Base-by-base conservation (phyloP, 2,113 vertebrate genomes). In the Cyprinodon variegatus region DNA sequence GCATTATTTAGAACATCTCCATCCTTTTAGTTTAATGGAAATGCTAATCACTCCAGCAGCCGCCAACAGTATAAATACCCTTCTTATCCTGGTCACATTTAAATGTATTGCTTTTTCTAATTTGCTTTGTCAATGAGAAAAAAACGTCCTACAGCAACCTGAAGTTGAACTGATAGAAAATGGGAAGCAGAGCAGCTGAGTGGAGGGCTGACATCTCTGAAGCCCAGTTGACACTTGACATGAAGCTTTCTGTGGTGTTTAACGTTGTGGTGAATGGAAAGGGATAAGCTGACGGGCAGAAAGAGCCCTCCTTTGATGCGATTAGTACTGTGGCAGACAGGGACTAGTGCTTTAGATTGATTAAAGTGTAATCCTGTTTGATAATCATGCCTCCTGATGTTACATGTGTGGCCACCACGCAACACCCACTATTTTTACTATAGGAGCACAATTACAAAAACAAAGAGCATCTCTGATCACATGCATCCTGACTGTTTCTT, bases 361-460 rank as follows among this genome's bases (percentile, higher is more conserved):
- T 93, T 92, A 86, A 91, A 91, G 83, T 91, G 90, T 92, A 93
- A 93, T 92, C 90, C 90, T 77, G 75, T 60, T 67, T 82, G 89
- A 91, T 92, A 89, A 91, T 90, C 92, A 84, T 82, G 87, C 80
- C 85, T 86, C 84, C 87, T 82, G 82, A 89, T 82, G 88, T 87
- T 82, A 79, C 87, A 80, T 86, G 82, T 86, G 88, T 86, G 84
- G 70, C 74, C 74, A 61, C 59, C 73, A 67, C 22, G 45, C 68
- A 67, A 22, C 74, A 17, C 3, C 67, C 45, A 41, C 40, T 50
- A 66, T 69, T 50, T 41, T 62, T 38, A 11, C 65, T 37, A 62
- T 12, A 61, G 6, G 46, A 57, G 69, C 53, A 45, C 37, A 65
- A 61, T 82, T 70, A 76, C 76, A 81, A 73, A 72, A 15, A 77